These are phyloP conservation scores for Hippolais icterina DNA, from an alignment of 2,113 vertebrate genomes.

Conservation along the genomic window DNA sequence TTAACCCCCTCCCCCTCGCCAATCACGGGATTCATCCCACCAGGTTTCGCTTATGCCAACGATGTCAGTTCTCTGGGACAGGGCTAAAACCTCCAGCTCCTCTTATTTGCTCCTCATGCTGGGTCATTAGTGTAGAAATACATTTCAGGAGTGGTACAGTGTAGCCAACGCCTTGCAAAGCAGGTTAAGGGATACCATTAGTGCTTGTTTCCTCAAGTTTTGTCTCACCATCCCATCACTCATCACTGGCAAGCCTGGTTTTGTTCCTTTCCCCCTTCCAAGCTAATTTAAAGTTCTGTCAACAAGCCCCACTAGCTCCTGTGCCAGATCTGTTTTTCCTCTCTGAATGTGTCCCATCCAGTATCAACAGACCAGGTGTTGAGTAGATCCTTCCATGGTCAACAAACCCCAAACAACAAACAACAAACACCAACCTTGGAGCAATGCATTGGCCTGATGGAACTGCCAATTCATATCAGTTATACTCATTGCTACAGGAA, in stretches of 20 bases:
- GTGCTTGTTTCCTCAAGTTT: not conserved
- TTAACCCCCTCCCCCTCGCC: not conserved
- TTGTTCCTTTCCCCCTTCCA: not conserved
- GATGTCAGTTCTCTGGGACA: not conserved
- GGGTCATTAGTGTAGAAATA: not conserved
- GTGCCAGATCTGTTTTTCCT: not conserved
- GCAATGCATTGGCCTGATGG: not conserved
- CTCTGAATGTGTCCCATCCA: not conserved
- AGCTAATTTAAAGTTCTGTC: not conserved
- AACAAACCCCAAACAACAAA: not conserved
- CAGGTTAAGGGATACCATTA: not conserved
- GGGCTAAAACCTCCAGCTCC: not conserved
- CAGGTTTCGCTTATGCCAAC: not conserved
- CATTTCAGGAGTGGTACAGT: not conserved
- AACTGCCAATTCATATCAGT: not conserved
- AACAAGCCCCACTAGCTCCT: not conserved
- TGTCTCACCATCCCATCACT: not conserved
- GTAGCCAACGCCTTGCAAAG: not conserved
- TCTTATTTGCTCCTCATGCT: not conserved
- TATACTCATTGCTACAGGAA: not conserved
- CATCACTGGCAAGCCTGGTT: not conserved
- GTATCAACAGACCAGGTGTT: not conserved
- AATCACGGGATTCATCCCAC: not conserved
- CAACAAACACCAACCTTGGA: not conserved
- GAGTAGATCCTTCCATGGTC: not conserved